Percentiles rank a stretch among this genome's conserved stretches.
These are phyloP conservation scores for Cetonia aurata DNA, from an alignment of 2,888 invertebrate genomes.

Conservation along the genomic window DNA sequence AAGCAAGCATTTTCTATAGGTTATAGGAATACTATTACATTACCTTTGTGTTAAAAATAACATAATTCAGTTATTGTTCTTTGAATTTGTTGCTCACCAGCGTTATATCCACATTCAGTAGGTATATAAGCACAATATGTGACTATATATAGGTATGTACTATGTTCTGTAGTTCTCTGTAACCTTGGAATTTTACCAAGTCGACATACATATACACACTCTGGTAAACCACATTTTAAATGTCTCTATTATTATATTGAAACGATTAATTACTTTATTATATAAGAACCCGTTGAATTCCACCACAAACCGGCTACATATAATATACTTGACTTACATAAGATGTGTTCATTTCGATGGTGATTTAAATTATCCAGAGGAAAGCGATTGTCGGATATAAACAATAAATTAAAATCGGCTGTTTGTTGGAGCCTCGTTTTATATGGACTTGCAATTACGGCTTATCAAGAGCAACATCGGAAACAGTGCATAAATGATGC, in stretches of 20 bases:
- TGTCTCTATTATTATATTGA: constrained; percentile 43
- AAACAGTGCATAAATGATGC: neutral
- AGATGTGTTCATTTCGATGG: no score
- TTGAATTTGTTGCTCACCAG: no score
- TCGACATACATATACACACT: constrained; percentile 10
- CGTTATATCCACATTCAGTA: no score
- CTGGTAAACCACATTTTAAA: constrained; percentile 17
- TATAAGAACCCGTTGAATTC: constrained; percentile 35
- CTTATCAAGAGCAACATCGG: no score
- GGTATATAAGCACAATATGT: no score
- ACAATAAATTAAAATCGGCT: constrained; percentile 9
- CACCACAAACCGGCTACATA: constrained; percentile 1
- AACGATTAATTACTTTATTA: constrained; percentile 44
- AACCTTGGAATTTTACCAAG: constrained; percentile 30
- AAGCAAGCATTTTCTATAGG: no score
- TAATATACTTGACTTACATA: no score
- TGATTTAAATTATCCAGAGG: neutral
- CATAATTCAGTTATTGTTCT: no score
- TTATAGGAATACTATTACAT: no score
- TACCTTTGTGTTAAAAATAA: no score
- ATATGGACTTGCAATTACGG: neutral
- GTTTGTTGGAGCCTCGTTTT: neutral
- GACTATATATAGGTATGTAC: no score
- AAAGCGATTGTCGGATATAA: neutral
- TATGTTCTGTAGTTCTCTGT: neutral